phyloP scores from a whole-genome alignment of 2,797 vertebrate genomes.

The Gastrophryne carolinensis region DNA sequence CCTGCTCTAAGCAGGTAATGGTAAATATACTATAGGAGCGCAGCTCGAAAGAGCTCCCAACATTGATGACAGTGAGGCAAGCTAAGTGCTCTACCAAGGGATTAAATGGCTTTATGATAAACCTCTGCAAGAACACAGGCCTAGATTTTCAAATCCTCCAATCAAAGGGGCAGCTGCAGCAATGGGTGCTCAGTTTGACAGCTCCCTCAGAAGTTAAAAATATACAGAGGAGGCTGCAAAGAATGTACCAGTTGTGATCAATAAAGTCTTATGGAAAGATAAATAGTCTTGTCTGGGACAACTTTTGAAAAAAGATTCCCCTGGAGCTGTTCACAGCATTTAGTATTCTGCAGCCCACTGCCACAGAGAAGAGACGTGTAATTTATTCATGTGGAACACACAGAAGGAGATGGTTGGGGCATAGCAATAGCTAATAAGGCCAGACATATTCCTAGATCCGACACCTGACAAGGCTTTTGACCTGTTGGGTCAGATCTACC shows the following conservation, averaged over 20 bases:
- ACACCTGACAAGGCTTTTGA: background rate
- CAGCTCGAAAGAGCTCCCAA: background rate
- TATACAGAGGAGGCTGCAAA: background rate
- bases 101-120: no score
- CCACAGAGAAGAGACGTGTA: background rate
- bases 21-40: no score
- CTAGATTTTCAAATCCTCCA: background rate
- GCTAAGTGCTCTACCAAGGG: background rate
- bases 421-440: background rate
- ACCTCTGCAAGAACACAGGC: background rate
- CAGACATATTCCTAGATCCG: background rate
- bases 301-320: background rate
- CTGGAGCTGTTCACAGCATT: background rate
- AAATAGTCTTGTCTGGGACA: background rate
- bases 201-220: background rate
- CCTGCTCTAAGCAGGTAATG: no score
- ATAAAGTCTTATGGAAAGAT: background rate
- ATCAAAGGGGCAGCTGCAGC: background rate
- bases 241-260: background rate
- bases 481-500: background rate
- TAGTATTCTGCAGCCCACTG: background rate
- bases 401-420: background rate
- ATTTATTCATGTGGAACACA: conserved; percentile 1
- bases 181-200: background rate
- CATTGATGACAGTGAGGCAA: background rate